Evolutionary conservation across 2,888 invertebrate genomes (phyloP).

Genomic region (Phortica okadai): DNA sequence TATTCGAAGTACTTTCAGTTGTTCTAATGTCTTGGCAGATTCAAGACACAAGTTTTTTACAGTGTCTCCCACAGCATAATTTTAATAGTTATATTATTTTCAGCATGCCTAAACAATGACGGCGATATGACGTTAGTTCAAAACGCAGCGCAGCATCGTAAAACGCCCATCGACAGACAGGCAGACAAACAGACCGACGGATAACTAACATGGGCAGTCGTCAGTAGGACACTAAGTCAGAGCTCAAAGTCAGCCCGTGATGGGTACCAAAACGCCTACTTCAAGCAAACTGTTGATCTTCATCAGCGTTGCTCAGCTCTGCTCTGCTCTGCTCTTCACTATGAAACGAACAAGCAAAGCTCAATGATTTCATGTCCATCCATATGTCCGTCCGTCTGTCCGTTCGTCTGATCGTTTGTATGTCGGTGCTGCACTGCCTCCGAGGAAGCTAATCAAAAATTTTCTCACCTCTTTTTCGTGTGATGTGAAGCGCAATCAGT

Average conservation of each 20-base stretch:
- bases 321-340: not conserved
- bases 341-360: not conserved
- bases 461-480: slow-evolving; percentile 76
- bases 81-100: slow-evolving; percentile 72
- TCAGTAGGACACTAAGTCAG: slow-evolving; percentile 61
- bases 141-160: slow-evolving; percentile 43
- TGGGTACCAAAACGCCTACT: slow-evolving; percentile 60
- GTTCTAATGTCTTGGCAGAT: not conserved
- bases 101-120: slow-evolving; percentile 48
- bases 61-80: slow-evolving; percentile 39
- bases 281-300: slow-evolving; percentile 67
- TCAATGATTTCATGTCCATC: slow-evolving; percentile 23
- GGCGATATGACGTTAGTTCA: slow-evolving; percentile 33
- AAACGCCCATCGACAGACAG: slow-evolving; percentile 40
- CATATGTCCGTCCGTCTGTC: slow-evolving; percentile 28
- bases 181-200: slow-evolving; percentile 37
- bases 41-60: not conserved
- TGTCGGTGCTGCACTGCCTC: slow-evolving; percentile 58
- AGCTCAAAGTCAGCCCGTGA: slow-evolving; percentile 68
- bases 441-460: slow-evolving; percentile 76
- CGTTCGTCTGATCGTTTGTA: slow-evolving; percentile 17
- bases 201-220: not conserved
- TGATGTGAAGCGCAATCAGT: slow-evolving; percentile 56
- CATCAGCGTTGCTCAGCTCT: slow-evolving; percentile 62
- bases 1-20: too few relatives aligned